phyloP scores from a whole-genome alignment of 2,113 vertebrate species.

The Microtus ochrogaster region DNA sequence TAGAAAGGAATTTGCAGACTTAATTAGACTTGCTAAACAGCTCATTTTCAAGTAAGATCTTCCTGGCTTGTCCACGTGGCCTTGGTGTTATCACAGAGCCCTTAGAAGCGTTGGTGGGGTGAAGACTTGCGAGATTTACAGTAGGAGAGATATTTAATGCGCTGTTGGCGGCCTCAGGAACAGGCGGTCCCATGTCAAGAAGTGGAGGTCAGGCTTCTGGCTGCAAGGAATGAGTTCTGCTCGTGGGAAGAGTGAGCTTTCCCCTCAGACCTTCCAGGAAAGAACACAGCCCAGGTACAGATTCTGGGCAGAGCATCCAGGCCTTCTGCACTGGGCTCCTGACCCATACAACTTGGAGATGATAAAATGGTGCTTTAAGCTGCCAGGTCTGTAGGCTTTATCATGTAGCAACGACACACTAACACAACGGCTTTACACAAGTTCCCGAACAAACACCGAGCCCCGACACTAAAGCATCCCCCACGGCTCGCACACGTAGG shows the following conservation, averaged over 20 bases:
- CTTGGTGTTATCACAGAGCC: background rate
- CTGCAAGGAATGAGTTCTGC: background rate
- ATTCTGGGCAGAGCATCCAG: background rate
- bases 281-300: background rate
- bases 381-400: background rate
- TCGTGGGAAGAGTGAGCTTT: background rate
- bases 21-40: background rate
- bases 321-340: no score
- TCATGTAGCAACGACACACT: background rate
- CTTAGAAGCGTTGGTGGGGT: background rate
- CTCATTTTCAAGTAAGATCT: background rate
- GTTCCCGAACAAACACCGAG: background rate
- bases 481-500: background rate
- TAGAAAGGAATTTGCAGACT: background rate
- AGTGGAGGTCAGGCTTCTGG: background rate
- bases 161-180: background rate
- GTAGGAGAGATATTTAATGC: rapidly evolving
- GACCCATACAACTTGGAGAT: background rate
- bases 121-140: background rate
- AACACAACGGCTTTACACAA: background rate
- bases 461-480: background rate
- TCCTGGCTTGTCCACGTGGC: background rate
- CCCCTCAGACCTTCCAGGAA: background rate
- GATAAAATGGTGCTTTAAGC: background rate
- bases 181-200: rapidly evolving